These are phyloP conservation scores for Malurus elegans DNA, from an alignment of 2,113 vertebrate species.

Conservation along the genomic window DNA sequence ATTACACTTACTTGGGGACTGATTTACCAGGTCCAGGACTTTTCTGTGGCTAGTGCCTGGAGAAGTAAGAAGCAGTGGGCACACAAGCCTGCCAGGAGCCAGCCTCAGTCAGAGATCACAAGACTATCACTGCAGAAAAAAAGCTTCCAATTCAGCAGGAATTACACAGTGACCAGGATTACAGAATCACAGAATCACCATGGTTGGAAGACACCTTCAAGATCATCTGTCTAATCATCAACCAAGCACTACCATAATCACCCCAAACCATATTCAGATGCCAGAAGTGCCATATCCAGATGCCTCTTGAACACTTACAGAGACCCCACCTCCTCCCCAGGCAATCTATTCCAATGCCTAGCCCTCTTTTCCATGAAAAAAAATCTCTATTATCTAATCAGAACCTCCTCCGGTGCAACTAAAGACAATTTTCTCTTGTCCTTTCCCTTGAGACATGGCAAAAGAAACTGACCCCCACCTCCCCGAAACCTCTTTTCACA, in stretches of 20 bases:
- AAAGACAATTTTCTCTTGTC: background rate
- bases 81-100: background rate
- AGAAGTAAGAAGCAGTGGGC: background rate
- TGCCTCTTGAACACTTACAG: background rate
- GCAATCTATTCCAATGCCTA: background rate
- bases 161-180: background rate
- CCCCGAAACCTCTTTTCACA: background rate
- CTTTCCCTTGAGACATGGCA: background rate
- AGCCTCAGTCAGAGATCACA: background rate
- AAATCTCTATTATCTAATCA: background rate
- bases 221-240: background rate
- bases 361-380: background rate
- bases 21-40: background rate
- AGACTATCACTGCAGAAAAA: background rate
- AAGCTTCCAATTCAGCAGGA: background rate
- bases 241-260: background rate
- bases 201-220: background rate
- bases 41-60: background rate
- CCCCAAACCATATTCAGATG: background rate
- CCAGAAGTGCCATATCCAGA: background rate
- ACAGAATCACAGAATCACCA: background rate
- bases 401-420: background rate
- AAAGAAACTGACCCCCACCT: background rate
- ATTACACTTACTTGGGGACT: background rate
- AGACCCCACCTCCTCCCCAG: background rate